phyloP scores from a whole-genome alignment of 1,140 invertebrate genomes.

The Laupala kohalensis region DNA sequence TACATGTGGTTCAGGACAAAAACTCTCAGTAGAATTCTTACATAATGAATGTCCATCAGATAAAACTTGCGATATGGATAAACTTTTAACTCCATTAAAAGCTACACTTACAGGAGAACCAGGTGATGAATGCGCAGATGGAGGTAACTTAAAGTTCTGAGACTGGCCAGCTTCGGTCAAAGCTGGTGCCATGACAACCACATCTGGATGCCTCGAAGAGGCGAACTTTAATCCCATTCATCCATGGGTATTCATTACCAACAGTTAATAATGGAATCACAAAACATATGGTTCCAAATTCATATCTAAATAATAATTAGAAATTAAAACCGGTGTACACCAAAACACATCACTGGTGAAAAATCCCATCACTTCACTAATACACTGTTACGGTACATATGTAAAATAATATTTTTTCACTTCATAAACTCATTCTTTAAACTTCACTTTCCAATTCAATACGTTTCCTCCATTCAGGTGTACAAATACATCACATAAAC shows the following conservation, averaged over 20 bases:
- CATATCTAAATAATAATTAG: not conserved
- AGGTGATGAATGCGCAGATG: slow-evolving; percentile 17
- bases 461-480: no score
- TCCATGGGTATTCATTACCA: slow-evolving; percentile 17
- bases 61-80: slow-evolving; percentile 8
- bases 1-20: not conserved
- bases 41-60: slow-evolving; percentile 8
- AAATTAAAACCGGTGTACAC: not conserved
- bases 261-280: not conserved
- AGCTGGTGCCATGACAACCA: slow-evolving; percentile 59
- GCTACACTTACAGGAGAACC: slow-evolving; percentile 13
- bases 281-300: not conserved
- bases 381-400: no score
- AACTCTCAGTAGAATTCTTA: not conserved
- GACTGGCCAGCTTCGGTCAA: slow-evolving; percentile 49
- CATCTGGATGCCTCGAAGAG: slow-evolving; percentile 37
- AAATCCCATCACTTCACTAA: no score
- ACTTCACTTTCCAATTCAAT: no score
- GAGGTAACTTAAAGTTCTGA: slow-evolving; percentile 38
- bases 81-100: slow-evolving; percentile 13
- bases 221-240: slow-evolving; percentile 24
- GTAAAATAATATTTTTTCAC: no score
- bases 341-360: no score
- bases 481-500: not conserved
- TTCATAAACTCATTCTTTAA: no score